Conservation (phyloP, 2,888 invertebrate genomes). For the Hirtodrosophila histrioides region DNA sequence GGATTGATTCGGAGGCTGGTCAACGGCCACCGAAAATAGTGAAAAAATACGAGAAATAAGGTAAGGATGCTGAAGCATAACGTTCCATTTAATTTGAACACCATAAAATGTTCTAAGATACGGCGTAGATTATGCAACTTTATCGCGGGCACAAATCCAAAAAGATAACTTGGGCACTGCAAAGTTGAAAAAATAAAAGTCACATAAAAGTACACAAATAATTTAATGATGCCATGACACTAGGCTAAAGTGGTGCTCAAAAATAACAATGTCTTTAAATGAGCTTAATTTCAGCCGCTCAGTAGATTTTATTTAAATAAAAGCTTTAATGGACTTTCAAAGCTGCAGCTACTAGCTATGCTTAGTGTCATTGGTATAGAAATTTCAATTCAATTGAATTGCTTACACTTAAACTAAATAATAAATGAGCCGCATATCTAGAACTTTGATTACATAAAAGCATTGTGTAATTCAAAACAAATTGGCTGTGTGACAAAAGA, state of each 20-base stretch:
- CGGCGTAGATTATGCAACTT: constrained; percentile 32
- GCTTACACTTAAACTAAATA: too few species aligned
- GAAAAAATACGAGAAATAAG: constrained; percentile 24
- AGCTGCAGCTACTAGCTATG: too few species aligned
- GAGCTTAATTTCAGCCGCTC: too few species aligned
- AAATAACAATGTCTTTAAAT: not conserved
- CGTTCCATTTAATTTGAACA: constrained; percentile 52
- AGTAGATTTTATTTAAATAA: too few species aligned
- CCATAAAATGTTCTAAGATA: constrained; percentile 60
- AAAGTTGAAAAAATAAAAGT: constrained; percentile 10
- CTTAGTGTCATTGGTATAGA: too few species aligned
- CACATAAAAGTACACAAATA: constrained; percentile 41
- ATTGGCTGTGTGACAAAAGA: constrained; percentile 9
- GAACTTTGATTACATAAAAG: not conserved
- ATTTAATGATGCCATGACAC: constrained; percentile 24
- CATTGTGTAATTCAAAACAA: not conserved
- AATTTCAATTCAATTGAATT: too few species aligned
- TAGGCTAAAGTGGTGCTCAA: not conserved
- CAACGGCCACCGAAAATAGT: constrained; percentile 10
- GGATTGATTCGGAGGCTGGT: constrained; percentile 30
- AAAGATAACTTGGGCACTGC: not conserved
- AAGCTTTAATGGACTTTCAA: too few species aligned
- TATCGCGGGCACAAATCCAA: constrained; percentile 1
- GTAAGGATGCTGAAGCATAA: constrained; percentile 43
- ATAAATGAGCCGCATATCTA: too few species aligned